Evolutionary conservation across 2,888 invertebrate genomes (phyloP).

Genomic region (Parochlus steinenii): DNA sequence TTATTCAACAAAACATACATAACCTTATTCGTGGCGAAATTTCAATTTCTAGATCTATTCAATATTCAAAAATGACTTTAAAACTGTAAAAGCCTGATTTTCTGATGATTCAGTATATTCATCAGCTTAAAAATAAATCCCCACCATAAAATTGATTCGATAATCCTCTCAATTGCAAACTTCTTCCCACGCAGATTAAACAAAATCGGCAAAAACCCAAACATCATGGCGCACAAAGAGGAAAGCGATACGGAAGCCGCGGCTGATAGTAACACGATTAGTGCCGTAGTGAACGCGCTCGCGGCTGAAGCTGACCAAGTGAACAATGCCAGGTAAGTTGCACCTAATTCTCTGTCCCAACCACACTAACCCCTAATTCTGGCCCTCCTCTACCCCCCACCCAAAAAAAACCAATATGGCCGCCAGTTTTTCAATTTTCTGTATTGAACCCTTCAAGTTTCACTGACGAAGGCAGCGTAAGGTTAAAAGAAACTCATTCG

Average conservation of each 20-base stretch:
- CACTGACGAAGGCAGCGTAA: slow-evolving; percentile 12
- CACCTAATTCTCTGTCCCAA: not conserved
- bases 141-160: no score
- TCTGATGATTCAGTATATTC: no score
- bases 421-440: not conserved
- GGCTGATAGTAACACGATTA: slow-evolving; percentile 66
- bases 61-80: no score
- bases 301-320: slow-evolving; percentile 81
- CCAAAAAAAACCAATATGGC: not conserved
- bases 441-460: slow-evolving; percentile 5
- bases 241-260: slow-evolving; percentile 44
- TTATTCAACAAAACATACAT: no score
- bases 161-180: not conserved
- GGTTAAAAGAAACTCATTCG: slow-evolving; percentile 7
- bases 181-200: slow-evolving; percentile 47
- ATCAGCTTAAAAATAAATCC: no score
- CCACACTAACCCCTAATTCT: not conserved
- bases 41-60: no score
- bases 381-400: not conserved
- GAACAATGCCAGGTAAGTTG: slow-evolving; percentile 26
- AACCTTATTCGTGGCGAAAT: no score
- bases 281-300: slow-evolving; percentile 81
- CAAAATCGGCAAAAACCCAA: slow-evolving; percentile 97
- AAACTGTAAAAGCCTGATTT: no score
- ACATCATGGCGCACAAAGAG: slow-evolving; percentile 65